phyloP scores from a whole-genome alignment of 2,113 vertebrate species.

The Mus musculus region GRCm39 chr10:30837501-30838000 shows the following conservation, averaged over 20 bases:
- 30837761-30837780: not conserved
- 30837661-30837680: not conserved
- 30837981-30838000: not conserved
- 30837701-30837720: not conserved
- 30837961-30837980: not conserved
- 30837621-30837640: not conserved
- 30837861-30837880: not conserved
- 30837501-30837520: not conserved
- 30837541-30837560: conserved; percentile 10
- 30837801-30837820: not conserved
- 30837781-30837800: not conserved
- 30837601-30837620: not conserved
- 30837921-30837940: not conserved
- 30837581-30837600: not conserved
- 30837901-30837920: conserved; percentile 4
- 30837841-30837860: not conserved
- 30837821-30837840: not conserved
- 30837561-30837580: not conserved
- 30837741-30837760: not conserved
- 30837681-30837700: not conserved
- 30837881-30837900: not conserved
- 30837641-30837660: not conserved
- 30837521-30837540: not conserved
- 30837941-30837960: not conserved
- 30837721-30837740: not conserved